Percentiles rank a stretch among this genome's conserved stretches.
Conservation (phyloP, 2,888 invertebrate species). For the Sinohyriopsis cumingii region DNA sequence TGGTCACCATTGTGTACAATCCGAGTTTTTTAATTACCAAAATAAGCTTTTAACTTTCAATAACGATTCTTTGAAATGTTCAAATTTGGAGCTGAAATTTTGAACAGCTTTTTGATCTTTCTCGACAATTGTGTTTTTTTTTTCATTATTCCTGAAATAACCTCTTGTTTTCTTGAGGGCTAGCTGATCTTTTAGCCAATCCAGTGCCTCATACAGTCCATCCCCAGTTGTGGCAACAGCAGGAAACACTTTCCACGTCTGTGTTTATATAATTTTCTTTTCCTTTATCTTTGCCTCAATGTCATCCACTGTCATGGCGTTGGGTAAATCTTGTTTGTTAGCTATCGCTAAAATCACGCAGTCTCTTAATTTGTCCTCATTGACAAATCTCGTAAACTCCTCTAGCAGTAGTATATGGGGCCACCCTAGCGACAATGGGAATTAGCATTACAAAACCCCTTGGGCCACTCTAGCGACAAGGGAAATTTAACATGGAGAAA, state of each 20-base stretch:
- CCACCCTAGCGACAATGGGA: too few species aligned
- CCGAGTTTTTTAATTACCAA: too few species aligned
- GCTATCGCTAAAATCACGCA: constrained; percentile 37
- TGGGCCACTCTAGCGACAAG: too few species aligned
- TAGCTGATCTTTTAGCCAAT: constrained; percentile 26
- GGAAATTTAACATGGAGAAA: too few species aligned
- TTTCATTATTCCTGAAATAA: not conserved
- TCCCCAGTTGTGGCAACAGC: constrained; percentile 22
- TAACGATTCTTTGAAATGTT: too few species aligned
- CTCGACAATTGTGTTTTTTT: not conserved
- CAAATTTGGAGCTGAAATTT: too few species aligned
- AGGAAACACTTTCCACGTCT: constrained; percentile 26
- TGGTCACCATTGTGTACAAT: too few species aligned
- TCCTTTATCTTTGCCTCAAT: constrained; percentile 28
- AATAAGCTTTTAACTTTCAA: too few species aligned
- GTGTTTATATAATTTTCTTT: not conserved
- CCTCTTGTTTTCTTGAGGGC: too few species aligned
- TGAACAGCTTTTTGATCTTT: not conserved
- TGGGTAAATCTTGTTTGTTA: constrained; percentile 52
- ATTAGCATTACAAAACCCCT: too few species aligned
- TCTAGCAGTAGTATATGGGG: too few species aligned
- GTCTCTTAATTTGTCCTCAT: constrained; percentile 35
- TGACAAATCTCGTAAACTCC: constrained; percentile 17
- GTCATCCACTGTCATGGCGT: constrained; percentile 33
- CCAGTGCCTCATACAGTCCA: constrained; percentile 33